Percentiles rank a stretch among this genome's conserved stretches.
These are phyloP conservation scores for Anthrax anthrax DNA, from an alignment of 2,888 invertebrate genomes.

Conservation along the genomic window DNA sequence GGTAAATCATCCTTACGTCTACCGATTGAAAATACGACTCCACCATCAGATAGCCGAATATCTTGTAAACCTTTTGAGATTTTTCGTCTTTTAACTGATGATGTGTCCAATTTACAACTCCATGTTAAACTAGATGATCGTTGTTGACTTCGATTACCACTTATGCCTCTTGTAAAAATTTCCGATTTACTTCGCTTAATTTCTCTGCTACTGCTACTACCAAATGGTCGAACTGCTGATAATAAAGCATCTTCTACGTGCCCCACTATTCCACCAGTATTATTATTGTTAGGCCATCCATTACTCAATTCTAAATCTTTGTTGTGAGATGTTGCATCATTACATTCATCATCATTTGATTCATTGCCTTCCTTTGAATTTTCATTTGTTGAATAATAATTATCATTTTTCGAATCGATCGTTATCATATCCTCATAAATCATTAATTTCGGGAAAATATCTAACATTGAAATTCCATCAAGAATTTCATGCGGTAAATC, in stretches of 20 bases:
- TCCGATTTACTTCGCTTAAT: slow-evolving; percentile 52
- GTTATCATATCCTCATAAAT: slow-evolving; percentile 51
- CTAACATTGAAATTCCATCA: slow-evolving; percentile 75
- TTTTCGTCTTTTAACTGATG: slow-evolving; percentile 54
- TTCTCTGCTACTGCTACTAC: slow-evolving; percentile 38
- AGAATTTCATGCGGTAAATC: slow-evolving; percentile 69
- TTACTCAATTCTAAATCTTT: slow-evolving; percentile 8
- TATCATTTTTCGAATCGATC: slow-evolving; percentile 48
- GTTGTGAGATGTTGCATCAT: slow-evolving; percentile 6
- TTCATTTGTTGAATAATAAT: slow-evolving; percentile 35
- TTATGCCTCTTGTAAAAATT: slow-evolving; percentile 32
- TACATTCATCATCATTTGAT: slow-evolving; percentile 26
- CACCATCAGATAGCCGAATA: slow-evolving; percentile 35
- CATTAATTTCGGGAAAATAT: slow-evolving; percentile 60
- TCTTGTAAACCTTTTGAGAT: slow-evolving; percentile 34
- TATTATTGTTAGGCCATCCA: slow-evolving; percentile 16
- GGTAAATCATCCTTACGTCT: slow-evolving; percentile 20
- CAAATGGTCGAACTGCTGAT: slow-evolving; percentile 21
- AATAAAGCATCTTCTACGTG: slow-evolving; percentile 29
- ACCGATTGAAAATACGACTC: slow-evolving; percentile 31
- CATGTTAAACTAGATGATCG: slow-evolving; percentile 52
- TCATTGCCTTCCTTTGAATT: slow-evolving; percentile 31
- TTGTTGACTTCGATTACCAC: slow-evolving; percentile 42
- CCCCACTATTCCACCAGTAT: slow-evolving; percentile 20
- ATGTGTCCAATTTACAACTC: slow-evolving; percentile 54